These are phyloP conservation scores for Naso thynnoides DNA, from an alignment of 2,797 vertebrate species.

Conservation along the genomic window DNA sequence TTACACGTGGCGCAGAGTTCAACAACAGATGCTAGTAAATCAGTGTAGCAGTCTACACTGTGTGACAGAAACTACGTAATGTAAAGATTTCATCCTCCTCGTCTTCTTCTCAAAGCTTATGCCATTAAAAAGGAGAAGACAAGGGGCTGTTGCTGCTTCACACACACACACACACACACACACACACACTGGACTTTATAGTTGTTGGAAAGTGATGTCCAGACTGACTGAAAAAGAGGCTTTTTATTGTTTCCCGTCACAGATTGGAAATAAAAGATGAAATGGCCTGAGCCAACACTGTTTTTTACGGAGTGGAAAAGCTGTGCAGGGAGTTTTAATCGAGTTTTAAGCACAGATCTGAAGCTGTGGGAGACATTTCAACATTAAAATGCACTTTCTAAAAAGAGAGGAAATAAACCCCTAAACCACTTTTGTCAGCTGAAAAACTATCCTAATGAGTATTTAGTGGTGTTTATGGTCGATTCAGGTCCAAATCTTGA, in stretches of 20 bases:
- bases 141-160: constrained; percentile 49
- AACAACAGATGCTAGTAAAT: constrained; percentile 53
- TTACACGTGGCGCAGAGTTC: no score
- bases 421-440: no score
- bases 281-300: not conserved
- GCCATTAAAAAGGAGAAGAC: constrained; percentile 52
- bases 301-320: constrained; percentile 2
- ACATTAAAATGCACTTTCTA: not conserved
- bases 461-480: no score
- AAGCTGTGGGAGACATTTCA: no score
- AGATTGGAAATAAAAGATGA: constrained; percentile 11
- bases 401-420: no score
- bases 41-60: constrained; percentile 58
- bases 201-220: constrained; percentile 33
- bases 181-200: constrained; percentile 56
- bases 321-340: not conserved
- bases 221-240: not conserved
- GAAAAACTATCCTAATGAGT: no score
- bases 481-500: no score
- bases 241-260: constrained; percentile 36
- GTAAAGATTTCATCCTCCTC: constrained; percentile 24
- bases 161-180: constrained; percentile 61
- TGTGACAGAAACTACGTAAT: constrained; percentile 42
- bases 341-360: not conserved
- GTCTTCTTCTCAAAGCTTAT: constrained; percentile 38